Base-by-base conservation (phyloP, 2,888 invertebrate species). In the Scaptomyza tumidula region DNA sequence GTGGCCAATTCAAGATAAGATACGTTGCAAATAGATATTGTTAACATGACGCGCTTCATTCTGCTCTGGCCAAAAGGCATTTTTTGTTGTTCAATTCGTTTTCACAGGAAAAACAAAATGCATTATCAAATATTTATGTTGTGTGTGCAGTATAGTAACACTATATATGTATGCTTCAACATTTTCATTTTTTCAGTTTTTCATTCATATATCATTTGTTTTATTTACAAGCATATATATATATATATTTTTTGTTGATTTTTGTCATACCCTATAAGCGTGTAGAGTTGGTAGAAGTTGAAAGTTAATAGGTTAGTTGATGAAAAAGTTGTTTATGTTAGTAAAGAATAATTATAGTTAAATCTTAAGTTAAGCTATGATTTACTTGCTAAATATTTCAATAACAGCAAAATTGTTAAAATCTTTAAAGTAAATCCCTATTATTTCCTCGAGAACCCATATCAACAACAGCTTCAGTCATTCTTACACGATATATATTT, bases 1-100 rank as follows among this genome's bases (percentile, higher is more conserved):
- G 16, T 33, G 31, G 35, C 37, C 37, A 16, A 53, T 27, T 13
- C 16, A 9, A 44, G 83, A 84, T 83, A 83, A 86, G 83, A 86
- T 86, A 83, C 39, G 37, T 11, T 9, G 31, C 43, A n/a, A 41
- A n/a, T 39, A 33, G 33, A 31, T 29, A 35, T 16, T 41, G 41
- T 13, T 16, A 33, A 50, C 35, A 50, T 50, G 50, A 11, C 24
- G 50, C 35, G 50, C 35, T 41, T 41, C 10, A 50, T 50, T 19
- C 16, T 11, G 14, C 45, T 10, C 33, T 33, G 14, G 52, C 39
- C 59, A 60, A 41, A 48, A 68, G 61, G 60, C 50, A 75, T 67
- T 44, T 35, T 10, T 19, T 6, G 16, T 27, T 58, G 24, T 24
- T 24, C 24, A 3, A 0, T 24, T 24, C 24, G 24, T 24, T 68